Conservation (phyloP, 2,888 invertebrate genomes). For the Mythimna loreyi region DNA sequence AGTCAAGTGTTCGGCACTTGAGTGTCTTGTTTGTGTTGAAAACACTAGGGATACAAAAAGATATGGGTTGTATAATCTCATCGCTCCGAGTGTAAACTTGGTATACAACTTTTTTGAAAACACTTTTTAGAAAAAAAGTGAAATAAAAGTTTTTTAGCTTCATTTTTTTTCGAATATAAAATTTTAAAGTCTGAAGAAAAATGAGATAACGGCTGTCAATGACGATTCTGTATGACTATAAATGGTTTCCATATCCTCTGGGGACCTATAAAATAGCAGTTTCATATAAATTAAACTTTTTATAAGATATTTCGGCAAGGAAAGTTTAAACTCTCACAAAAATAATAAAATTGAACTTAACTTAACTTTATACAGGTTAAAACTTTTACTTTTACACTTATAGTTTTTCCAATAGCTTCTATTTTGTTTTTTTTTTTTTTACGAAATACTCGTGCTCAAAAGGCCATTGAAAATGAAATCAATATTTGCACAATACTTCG, state of each 20-base stretch:
- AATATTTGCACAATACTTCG: slow-evolving; percentile 11
- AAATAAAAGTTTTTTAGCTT: neutral
- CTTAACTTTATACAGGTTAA: slow-evolving; percentile 12
- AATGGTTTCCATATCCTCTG: neutral
- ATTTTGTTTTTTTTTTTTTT: neutral
- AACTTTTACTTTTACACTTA: slow-evolving; percentile 3
- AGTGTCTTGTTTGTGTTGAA: slow-evolving; percentile 2
- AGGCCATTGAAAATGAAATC: slow-evolving; percentile 14
- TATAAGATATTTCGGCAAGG: slow-evolving; percentile 22
- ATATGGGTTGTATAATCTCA: neutral
- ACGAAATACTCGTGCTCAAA: slow-evolving; percentile 15
- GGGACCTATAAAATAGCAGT: slow-evolving; percentile 12
- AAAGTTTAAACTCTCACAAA: slow-evolving; percentile 36
- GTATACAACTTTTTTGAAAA: neutral
- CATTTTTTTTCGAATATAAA: neutral
- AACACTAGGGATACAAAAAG: neutral
- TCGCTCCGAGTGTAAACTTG: neutral
- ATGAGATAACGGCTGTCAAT: neutral
- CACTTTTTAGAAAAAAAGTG: neutral
- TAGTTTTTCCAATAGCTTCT: neutral
- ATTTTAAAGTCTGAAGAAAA: too few species aligned
- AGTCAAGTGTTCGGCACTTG: slow-evolving; percentile 4
- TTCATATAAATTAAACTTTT: slow-evolving; percentile 16
- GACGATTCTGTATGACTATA: neutral
- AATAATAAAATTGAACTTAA: slow-evolving; percentile 50